A percentile compares a stretch with the other conserved stretches of the same genome.
phyloP scores from a whole-genome alignment of 2,797 vertebrate genomes.

The Bryconaethiops microstoma region DNA sequence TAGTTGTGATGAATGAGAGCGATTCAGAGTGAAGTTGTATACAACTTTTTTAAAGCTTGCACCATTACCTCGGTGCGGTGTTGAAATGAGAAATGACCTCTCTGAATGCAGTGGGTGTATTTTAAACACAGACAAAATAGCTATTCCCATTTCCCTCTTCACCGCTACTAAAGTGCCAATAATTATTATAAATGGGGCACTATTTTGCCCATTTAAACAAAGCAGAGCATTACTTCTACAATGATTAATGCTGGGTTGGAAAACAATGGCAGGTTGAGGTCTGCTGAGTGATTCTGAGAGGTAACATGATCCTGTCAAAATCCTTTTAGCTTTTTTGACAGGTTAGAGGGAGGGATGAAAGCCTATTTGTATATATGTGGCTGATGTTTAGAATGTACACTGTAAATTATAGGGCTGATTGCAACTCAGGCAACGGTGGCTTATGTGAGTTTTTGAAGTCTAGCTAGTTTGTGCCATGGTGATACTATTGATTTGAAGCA shows the following conservation, averaged over 20 bases:
- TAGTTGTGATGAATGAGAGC: constrained; percentile 40
- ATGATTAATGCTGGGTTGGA: constrained; percentile 30
- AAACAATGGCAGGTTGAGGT: constrained; percentile 29
- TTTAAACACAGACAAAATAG: constrained; percentile 49
- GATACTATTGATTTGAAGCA: background rate
- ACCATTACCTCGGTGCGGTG: constrained; percentile 42
- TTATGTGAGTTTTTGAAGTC: background rate
- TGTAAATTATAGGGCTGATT: background rate
- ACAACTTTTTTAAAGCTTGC: constrained; percentile 45
- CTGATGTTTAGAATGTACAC: background rate
- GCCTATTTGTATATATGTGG: background rate
- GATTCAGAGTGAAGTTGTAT: constrained; percentile 42
- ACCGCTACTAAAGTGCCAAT: constrained; percentile 40
- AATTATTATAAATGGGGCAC: constrained; percentile 47
- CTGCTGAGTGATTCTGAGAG: constrained; percentile 4
- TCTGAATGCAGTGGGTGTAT: constrained; percentile 38
- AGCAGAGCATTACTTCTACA: constrained; percentile 12
- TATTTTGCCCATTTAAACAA: constrained; percentile 42
- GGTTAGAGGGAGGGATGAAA: background rate
- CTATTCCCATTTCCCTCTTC: constrained; percentile 46
- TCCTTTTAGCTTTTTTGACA: constrained; percentile 10
- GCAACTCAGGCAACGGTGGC: background rate
- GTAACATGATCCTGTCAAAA: constrained; percentile 31
- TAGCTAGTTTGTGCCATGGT: no score
- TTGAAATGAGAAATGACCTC: constrained; percentile 44